Conservation (phyloP, 2,888 invertebrate species). For the Anthoptus insignis region DNA sequence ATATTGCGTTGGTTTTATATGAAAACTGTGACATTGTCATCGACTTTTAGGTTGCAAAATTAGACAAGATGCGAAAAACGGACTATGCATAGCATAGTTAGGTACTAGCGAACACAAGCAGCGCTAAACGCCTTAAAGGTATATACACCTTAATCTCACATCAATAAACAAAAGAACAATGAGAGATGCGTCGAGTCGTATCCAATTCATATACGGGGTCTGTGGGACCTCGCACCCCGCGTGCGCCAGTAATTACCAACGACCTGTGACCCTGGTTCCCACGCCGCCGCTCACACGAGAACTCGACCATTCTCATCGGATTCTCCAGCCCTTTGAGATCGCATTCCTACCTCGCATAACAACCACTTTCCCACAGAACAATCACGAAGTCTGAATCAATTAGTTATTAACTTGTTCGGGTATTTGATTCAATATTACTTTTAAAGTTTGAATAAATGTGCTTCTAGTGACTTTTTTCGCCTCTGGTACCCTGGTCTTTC, state of each 20-base stretch:
- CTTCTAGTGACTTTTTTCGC: no score
- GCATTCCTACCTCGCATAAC: slow-evolving; percentile 24
- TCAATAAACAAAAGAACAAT: slow-evolving; percentile 1
- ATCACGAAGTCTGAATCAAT: slow-evolving; percentile 15
- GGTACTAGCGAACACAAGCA: no score
- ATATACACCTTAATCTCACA: background rate
- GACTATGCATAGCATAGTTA: no score
- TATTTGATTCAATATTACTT: no score
- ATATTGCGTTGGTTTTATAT: background rate
- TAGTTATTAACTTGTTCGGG: no score
- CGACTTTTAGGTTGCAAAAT: no score
- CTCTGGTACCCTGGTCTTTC: no score
- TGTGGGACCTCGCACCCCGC: slow-evolving; percentile 56
- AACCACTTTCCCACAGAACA: slow-evolving; percentile 27
- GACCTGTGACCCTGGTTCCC: slow-evolving; percentile 73
- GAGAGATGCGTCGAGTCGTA: background rate
- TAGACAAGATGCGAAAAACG: no score
- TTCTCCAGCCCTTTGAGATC: slow-evolving; percentile 23
- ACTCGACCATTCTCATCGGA: slow-evolving; percentile 78
- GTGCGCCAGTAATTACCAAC: slow-evolving; percentile 75
- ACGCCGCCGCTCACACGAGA: slow-evolving; percentile 78
- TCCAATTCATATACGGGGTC: slow-evolving; percentile 6
- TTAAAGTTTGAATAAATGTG: no score
- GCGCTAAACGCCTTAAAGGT: no score
- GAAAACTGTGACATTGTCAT: no score